phyloP scores from a whole-genome alignment of 2,113 vertebrate genomes.

The Cryptomyrus ogoouensis region DNA sequence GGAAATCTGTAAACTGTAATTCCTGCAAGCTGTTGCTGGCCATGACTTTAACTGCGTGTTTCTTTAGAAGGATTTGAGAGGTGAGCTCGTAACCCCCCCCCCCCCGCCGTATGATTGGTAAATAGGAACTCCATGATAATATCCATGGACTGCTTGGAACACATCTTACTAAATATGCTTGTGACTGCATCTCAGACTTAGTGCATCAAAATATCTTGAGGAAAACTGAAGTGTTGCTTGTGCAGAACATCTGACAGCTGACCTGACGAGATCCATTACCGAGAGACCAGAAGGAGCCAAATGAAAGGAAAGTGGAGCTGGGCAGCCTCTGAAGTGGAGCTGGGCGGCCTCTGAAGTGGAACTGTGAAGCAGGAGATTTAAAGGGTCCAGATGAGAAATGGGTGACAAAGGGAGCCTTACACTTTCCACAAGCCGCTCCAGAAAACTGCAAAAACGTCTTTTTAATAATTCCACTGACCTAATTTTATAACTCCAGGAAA shows the following conservation, averaged over 20 bases:
- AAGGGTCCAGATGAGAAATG: not conserved
- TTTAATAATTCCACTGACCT: constrained; percentile 3
- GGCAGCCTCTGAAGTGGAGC: not conserved
- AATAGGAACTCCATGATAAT: not conserved
- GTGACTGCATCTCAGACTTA: not conserved
- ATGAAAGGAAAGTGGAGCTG: not conserved
- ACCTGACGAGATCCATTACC: not conserved
- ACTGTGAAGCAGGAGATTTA: not conserved
- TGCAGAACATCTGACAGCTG: not conserved
- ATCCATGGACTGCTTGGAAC: not conserved
- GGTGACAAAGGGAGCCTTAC: not conserved
- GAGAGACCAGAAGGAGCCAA: not conserved
- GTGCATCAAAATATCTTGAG: not conserved
- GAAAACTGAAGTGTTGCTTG: not conserved
- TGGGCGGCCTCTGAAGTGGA: not conserved
- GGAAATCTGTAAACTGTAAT: not conserved
- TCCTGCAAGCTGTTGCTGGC: not conserved
- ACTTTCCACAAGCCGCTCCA: not conserved
- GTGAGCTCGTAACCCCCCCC: not conserved
- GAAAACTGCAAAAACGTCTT: not conserved
- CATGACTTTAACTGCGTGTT: not conserved
- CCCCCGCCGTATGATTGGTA: not conserved
- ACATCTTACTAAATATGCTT: not conserved
- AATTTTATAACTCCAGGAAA: not conserved
- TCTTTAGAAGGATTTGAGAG: not conserved